Conservation (phyloP, 2,888 invertebrate species). For the Heteromurus nitidus region DNA sequence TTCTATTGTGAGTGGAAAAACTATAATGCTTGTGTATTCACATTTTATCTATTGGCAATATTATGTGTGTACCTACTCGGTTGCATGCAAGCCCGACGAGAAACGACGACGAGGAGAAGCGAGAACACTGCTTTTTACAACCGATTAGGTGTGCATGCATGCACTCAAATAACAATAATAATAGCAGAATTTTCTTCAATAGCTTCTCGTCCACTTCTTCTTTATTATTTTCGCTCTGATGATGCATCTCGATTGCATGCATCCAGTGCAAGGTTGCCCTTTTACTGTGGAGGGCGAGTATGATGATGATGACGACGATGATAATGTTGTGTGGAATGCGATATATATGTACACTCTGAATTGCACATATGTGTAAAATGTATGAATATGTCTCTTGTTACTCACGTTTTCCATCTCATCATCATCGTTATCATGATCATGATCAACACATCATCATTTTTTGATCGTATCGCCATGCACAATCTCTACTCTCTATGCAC, state of each 20-base stretch:
- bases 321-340: constrained; percentile 5
- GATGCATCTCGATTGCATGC: constrained; percentile 11
- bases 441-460: constrained; percentile 18
- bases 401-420: constrained; percentile 23
- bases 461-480: background rate
- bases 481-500: background rate
- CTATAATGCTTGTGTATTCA: no score
- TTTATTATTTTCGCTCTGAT: background rate
- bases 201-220: background rate
- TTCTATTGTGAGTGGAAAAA: no score
- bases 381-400: constrained; percentile 7
- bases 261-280: constrained; percentile 17
- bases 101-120: background rate
- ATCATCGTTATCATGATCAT: constrained; percentile 1
- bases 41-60: no score
- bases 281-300: background rate
- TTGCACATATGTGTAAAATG: no score
- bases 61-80: no score
- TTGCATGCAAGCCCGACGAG: background rate
- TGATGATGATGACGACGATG: constrained; percentile 3
- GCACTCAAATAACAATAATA: background rate
- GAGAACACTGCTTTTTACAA: background rate
- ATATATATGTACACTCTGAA: no score
- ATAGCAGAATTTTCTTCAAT: background rate
- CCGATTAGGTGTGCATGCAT: constrained; percentile 11